Percentiles rank a stretch among this genome's conserved stretches.
Conservation (phyloP, 2,113 vertebrate genomes). For the Steatornis caripensis region DNA sequence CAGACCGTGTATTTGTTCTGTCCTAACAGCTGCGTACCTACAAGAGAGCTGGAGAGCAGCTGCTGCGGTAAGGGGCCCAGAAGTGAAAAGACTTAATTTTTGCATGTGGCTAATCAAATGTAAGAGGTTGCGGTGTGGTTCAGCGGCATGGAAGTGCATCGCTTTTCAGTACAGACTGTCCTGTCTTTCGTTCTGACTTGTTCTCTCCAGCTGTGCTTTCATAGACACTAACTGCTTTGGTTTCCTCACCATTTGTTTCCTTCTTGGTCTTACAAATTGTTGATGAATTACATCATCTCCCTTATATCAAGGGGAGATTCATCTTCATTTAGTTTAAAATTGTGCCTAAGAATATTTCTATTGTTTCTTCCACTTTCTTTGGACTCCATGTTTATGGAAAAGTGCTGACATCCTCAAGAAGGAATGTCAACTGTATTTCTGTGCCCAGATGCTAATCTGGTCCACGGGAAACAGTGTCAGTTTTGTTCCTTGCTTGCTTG, state of each 20-base stretch:
- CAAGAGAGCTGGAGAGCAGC: neutral
- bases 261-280: neutral
- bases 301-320: neutral
- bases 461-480: neutral
- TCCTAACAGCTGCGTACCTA: neutral
- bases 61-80: neutral
- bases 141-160: neutral
- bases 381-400: neutral
- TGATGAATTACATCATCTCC: neutral
- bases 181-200: neutral
- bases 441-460: neutral
- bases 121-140: neutral
- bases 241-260: neutral
- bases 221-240: neutral
- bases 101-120: neutral
- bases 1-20: neutral
- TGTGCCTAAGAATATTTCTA: neutral
- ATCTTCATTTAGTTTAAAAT: neutral
- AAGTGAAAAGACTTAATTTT: neutral
- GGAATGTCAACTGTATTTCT: neutral
- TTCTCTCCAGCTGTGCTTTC: neutral
- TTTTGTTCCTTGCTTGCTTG: neutral
- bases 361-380: neutral
- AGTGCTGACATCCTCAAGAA: neutral
- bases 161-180: neutral